Base-by-base conservation (phyloP, 23 tunicate species). In the Halocynthia aurantium region DNA sequence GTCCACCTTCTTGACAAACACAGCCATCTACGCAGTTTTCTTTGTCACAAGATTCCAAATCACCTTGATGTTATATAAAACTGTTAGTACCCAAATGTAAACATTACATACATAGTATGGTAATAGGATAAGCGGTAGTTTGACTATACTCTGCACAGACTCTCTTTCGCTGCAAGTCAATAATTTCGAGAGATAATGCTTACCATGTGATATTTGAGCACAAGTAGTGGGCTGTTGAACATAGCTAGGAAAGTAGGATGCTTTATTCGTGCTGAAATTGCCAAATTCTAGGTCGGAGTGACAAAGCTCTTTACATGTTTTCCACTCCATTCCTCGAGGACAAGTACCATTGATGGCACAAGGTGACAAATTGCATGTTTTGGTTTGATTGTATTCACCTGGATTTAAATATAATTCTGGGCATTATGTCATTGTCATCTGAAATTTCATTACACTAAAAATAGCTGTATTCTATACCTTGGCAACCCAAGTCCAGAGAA, bases 331-430 rank as follows among this genome's bases (percentile, higher is more conserved):
- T 63, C 84, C 84, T 7, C 57, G 10, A 6, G 90, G 90, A 70
- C 90, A 85, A 13, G 50, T 63, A n/a, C 22, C 57, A 82, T 55
- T 63, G 60, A 67, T 62, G 51, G 90, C 76, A 62, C 90, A 85
- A 12, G 76, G 76, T 19, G 84, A 20, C 67, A 72, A 52, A 7
- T 21, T n/a, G 54, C 90, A 85, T 9, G 63, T 12, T 64, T 82
- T 64, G 6, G 57, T 15, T 10, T 50, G 66, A 9, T 31, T 58
- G 57, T 50, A 7, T 21, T 83, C 73, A 12, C 87, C 87, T 83
- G 50, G 20, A 51, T 22, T 55, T 5, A 81, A 19, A n/a, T 55
- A 55, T 15, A 17, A 75, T 55, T 55, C 21, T 72, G 19, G 17
- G 12, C 1, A 68, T 20, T 22, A 12, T 11, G 5, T 5, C 12